Percentiles rank a stretch among this genome's conserved stretches.
Conservation (phyloP, 1,140 invertebrate species). For the Bombus ignitus region DNA sequence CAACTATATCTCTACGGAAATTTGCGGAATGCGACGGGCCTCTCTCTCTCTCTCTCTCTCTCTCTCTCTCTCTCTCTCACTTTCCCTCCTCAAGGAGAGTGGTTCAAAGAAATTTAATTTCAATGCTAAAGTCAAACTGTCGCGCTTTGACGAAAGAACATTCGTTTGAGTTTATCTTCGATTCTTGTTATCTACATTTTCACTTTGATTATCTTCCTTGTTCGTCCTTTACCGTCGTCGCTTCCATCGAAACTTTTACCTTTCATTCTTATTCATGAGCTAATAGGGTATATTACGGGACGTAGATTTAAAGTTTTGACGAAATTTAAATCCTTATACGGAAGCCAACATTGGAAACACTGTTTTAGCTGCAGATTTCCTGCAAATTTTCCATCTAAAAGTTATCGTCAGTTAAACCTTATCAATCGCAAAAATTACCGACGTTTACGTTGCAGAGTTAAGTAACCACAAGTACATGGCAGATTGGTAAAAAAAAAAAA, state of each 20-base stretch:
- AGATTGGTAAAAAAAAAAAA: neutral
- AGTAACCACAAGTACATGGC: too few relatives aligned
- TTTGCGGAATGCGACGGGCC: neutral
- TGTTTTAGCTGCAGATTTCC: too few relatives aligned
- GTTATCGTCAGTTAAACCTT: too few relatives aligned
- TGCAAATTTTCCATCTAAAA: too few relatives aligned
- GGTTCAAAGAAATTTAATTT: neutral
- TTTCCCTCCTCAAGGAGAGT: neutral
- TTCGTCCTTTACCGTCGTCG: too few relatives aligned
- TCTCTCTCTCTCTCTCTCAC: too few relatives aligned
- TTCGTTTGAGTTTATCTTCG: constrained; percentile 26
- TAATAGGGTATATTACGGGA: neutral
- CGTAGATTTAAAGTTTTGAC: neutral
- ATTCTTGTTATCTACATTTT: neutral
- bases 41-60: too few relatives aligned
- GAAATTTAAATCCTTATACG: neutral
- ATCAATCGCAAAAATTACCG: too few relatives aligned
- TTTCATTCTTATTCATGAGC: constrained; percentile 20
- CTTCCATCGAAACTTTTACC: constrained; percentile 1
- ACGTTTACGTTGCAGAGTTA: too few relatives aligned
- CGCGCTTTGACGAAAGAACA: neutral
- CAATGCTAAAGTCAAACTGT: constrained; percentile 9
- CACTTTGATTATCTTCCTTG: constrained; percentile 20
- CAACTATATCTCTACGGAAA: constrained; percentile 7
- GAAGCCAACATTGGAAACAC: too few relatives aligned